Percentiles rank a stretch among this genome's conserved stretches.
Evolutionary conservation across 1,140 invertebrate species (phyloP).

Genomic region (Condylostylus longicornis): DNA sequence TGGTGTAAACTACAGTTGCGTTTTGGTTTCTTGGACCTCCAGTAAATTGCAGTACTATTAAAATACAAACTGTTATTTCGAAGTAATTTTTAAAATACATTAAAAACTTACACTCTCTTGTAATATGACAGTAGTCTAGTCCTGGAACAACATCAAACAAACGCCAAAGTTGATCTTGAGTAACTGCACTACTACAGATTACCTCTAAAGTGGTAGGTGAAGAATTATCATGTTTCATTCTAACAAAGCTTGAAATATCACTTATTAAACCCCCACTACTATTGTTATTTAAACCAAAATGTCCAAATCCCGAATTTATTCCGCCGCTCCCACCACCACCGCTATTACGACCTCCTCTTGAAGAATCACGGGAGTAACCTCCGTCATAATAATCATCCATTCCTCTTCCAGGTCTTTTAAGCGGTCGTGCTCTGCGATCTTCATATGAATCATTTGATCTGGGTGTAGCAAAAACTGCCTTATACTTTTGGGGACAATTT

Average conservation of each 20-base stretch:
- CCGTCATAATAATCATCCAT: too few relatives aligned
- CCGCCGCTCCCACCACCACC: constrained; percentile 5
- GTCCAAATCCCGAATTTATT: not conserved
- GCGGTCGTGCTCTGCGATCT: too few relatives aligned
- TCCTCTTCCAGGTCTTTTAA: too few relatives aligned
- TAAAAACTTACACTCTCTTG: constrained; percentile 27
- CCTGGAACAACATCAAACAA: constrained; percentile 70
- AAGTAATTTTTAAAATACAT: too few relatives aligned
- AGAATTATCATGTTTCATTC: constrained; percentile 25
- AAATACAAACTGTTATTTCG: too few relatives aligned
- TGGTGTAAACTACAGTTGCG: constrained; percentile 55
- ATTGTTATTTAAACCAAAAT: too few relatives aligned
- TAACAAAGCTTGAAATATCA: constrained; percentile 26
- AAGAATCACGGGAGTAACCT: too few relatives aligned
- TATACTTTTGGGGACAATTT: constrained; percentile 73
- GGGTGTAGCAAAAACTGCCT: constrained; percentile 76
- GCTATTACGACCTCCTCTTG: too few relatives aligned
- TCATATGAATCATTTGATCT: too few relatives aligned
- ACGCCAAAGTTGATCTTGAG: constrained; percentile 66
- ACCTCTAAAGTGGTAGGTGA: constrained; percentile 45
- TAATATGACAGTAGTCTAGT: constrained; percentile 30
- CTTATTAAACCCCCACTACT: constrained; percentile 21
- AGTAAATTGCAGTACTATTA: too few relatives aligned
- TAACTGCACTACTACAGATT: constrained; percentile 51
- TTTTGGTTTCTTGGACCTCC: constrained; percentile 28